Base-by-base conservation (phyloP, 2,113 vertebrate species). In the Odontesthes bonariensis region DNA sequence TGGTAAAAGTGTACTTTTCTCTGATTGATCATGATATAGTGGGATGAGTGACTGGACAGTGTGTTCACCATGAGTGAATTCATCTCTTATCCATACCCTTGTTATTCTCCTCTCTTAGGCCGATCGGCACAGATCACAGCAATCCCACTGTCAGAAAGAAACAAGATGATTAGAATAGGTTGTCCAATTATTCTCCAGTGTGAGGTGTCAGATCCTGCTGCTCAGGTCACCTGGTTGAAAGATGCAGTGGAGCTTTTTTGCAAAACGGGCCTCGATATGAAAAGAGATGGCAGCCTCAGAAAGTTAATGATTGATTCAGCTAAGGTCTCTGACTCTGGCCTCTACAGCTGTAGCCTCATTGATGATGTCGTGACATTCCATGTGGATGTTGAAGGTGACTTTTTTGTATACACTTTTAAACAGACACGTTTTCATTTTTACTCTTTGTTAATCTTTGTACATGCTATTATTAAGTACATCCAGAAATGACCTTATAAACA, bases 181-280 rank as follows among this genome's bases (percentile, higher is more conserved):
- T 88, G 79, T 70, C 88, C 92, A 0, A 91, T 97, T 86, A 94
- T 96, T 54, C 94, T 98, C 68, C 91, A 91, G 77, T 97, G 96
- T 0, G 90, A 96, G 86, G 94, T 97, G 44, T 94, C 96, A 8
- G 90, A 95, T 1, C 86, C 82, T 0, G 84, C 84, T 8, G 94
- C 95, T 49, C 91, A 87, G 0, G 97, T 97, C 63, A 90, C 94
- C 79, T 98, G 97, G 97, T 95, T 94, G 88, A 97, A 97, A 90
- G 96, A 98, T 1, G 95, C 94, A 8, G 83, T 93, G 82, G 96
- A 98, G 69, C 94, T 97, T 68, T 95, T 92, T 62, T 76, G 88
- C 64, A 93, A 91, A 0, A 89, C 94, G 0, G 92, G 93, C 57
- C 87, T 97, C 69, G 91, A 92, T 79, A 93, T 97, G 90, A 94